Evolutionary conservation across 2,888 invertebrate genomes (phyloP).

Genomic region (Pachycephus smyrnensis): DNA sequence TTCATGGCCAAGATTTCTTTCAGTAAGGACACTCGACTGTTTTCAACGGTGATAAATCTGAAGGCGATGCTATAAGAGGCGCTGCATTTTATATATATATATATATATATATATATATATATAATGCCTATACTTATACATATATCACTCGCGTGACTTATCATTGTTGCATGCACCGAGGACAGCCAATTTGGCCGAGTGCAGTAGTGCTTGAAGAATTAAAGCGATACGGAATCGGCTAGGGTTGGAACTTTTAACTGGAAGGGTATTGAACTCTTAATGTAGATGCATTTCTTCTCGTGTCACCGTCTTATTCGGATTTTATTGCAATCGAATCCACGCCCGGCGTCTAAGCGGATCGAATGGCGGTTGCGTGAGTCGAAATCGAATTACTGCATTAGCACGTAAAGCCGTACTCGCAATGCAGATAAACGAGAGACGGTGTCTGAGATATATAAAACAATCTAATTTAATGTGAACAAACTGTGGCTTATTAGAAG

Average conservation of each 20-base stretch:
- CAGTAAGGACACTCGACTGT: conserved; percentile 14
- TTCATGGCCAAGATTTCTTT: conserved; percentile 52
- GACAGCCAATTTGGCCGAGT: conserved; percentile 1
- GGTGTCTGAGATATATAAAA: neutral
- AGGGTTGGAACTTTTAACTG: neutral
- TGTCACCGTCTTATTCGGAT: neutral
- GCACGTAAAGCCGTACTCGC: neutral
- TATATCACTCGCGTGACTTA: neutral
- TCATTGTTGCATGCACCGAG: neutral
- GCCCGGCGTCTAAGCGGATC: neutral
- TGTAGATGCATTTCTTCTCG: neutral
- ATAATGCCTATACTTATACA: neutral
- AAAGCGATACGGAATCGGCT: neutral
- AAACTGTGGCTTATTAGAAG: neutral
- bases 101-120: no score
- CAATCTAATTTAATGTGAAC: neutral
- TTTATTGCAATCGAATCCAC: neutral
- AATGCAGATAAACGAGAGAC: neutral
- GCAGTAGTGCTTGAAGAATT: neutral
- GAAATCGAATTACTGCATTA: neutral
- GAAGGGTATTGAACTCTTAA: neutral
- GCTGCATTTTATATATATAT: no score
- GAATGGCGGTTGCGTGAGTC: neutral
- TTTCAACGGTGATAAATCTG: conserved; percentile 39
- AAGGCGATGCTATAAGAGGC: conserved; percentile 6